Conservation (phyloP, 2,888 invertebrate species). For the Ypsolopha sequella region DNA sequence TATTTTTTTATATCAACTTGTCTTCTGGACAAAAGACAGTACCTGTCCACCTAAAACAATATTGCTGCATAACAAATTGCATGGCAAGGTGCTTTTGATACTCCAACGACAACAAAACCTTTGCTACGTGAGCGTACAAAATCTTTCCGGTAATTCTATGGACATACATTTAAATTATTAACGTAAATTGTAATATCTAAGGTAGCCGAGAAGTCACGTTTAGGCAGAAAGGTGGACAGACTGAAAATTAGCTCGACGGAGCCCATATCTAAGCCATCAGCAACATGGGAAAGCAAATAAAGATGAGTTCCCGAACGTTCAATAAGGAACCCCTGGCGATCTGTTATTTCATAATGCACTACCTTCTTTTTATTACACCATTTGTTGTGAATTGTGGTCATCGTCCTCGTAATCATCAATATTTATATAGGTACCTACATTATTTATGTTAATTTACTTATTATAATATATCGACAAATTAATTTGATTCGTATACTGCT, state of each 20-base stretch:
- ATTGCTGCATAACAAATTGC: constrained; percentile 43
- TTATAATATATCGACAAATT: too few species aligned
- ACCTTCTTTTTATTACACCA: too few species aligned
- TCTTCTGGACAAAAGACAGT: constrained; percentile 28
- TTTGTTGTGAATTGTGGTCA: too few species aligned
- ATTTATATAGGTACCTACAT: too few species aligned
- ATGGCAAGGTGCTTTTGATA: constrained; percentile 46
- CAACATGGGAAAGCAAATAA: neutral
- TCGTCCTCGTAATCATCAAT: too few species aligned
- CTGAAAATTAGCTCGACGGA: neutral
- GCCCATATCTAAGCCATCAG: neutral
- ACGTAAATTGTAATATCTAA: constrained; percentile 39
- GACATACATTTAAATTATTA: constrained; percentile 37
- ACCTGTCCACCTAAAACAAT: constrained; percentile 60
- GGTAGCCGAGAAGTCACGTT: constrained; percentile 51
- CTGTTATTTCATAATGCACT: neutral
- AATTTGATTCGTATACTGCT: too few species aligned
- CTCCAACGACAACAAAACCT: constrained; percentile 18
- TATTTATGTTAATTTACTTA: too few species aligned
- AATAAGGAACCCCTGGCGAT: neutral
- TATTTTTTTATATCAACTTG: constrained; percentile 17
- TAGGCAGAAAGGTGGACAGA: constrained; percentile 22
- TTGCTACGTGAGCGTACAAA: constrained; percentile 25
- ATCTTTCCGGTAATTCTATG: constrained; percentile 35
- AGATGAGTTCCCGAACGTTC: neutral